These are phyloP conservation scores for Alexandromys fortis DNA, from an alignment of 2,113 vertebrate genomes.

Conservation along the genomic window DNA sequence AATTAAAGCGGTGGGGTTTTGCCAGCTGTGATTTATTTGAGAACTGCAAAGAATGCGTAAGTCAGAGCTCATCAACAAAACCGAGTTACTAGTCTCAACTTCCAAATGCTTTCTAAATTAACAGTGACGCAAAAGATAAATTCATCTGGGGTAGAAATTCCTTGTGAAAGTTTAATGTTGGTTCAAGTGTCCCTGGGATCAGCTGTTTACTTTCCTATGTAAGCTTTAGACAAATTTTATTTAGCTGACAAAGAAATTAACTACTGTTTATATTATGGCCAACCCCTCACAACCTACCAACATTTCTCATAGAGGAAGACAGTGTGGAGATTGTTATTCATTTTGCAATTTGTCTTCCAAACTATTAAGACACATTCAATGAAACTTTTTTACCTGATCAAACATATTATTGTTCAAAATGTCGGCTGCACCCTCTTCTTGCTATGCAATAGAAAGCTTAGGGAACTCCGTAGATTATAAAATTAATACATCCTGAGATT, in stretches of 20 bases:
- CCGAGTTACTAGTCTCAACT: slow-evolving; percentile 43
- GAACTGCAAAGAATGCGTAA: slow-evolving; percentile 22
- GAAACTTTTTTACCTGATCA: slow-evolving; percentile 28
- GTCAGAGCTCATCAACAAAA: slow-evolving; percentile 55
- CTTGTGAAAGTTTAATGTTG: slow-evolving; percentile 57
- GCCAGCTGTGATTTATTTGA: slow-evolving; percentile 62
- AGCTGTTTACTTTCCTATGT: slow-evolving; percentile 53
- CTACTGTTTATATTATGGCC: background rate
- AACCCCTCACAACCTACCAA: background rate
- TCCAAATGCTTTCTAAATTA: slow-evolving; percentile 61
- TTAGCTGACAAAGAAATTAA: slow-evolving; percentile 60
- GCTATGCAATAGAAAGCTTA: background rate
- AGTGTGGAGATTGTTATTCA: background rate
- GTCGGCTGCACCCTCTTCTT: background rate
- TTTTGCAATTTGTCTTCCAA: slow-evolving; percentile 47
- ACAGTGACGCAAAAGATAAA: slow-evolving; percentile 45
- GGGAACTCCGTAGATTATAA: slow-evolving; percentile 10
- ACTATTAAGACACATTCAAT: slow-evolving; percentile 1
- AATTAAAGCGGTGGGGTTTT: slow-evolving; percentile 55
- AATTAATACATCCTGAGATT: slow-evolving; percentile 9
- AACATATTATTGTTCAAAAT: slow-evolving; percentile 43
- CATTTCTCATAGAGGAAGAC: slow-evolving; percentile 25
- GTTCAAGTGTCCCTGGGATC: slow-evolving; percentile 23
- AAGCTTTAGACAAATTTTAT: slow-evolving; percentile 60
- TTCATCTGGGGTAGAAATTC: slow-evolving; percentile 32